A percentile compares a stretch with the other conserved stretches of the same genome.
These are phyloP conservation scores for Coptodon bakossiorum DNA, from an alignment of 2,113 vertebrate species.

Conservation along the genomic window DNA sequence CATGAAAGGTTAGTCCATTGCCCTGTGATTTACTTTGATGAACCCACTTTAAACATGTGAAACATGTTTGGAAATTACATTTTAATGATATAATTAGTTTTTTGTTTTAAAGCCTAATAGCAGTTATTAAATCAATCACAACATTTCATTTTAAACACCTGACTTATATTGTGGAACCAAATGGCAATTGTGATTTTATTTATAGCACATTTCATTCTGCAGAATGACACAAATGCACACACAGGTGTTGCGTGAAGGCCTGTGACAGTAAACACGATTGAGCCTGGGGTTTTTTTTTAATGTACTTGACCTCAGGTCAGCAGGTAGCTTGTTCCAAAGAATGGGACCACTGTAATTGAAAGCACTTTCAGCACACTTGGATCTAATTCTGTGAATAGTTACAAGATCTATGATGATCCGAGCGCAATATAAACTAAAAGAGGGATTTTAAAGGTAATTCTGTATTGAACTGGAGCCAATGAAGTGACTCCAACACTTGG, in stretches of 20 bases:
- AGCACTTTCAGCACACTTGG: not conserved
- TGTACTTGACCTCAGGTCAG: not conserved
- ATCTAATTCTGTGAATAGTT: not conserved
- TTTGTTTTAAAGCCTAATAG: not conserved
- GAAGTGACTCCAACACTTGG: not conserved
- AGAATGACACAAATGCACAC: not conserved
- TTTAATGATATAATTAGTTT: not conserved
- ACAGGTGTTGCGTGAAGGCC: not conserved
- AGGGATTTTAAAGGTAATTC: not conserved
- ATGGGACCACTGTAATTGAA: not conserved
- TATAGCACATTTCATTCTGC: not conserved
- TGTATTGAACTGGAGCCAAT: not conserved
- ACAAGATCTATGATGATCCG: not conserved
- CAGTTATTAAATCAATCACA: not conserved
- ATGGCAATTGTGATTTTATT: not conserved
- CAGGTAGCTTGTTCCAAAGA: not conserved
- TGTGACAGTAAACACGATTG: not conserved
- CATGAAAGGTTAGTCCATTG: not conserved
- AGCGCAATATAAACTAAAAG: not conserved
- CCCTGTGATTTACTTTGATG: not conserved
- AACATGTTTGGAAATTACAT: not conserved
- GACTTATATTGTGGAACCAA: not conserved
- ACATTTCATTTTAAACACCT: not conserved
- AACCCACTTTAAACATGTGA: not conserved
- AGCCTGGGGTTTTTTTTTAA: accelerated